phyloP scores from a whole-genome alignment of 2,797 vertebrate species.

The Forpus xanthops region DNA sequence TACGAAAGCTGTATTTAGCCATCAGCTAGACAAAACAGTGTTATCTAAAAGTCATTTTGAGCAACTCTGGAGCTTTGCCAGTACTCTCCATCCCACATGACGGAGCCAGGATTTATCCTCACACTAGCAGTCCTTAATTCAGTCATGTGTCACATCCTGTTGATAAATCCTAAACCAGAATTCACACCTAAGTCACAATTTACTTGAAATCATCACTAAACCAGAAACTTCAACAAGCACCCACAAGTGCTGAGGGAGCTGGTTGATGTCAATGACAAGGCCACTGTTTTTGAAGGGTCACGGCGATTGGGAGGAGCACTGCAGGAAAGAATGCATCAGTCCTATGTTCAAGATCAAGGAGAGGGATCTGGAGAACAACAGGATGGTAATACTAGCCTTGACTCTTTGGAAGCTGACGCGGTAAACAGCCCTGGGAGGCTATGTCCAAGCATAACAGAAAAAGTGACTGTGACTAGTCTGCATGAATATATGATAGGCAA shows the following conservation, averaged over 20 bases:
- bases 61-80: neutral
- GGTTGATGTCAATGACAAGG: neutral
- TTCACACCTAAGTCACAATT: neutral
- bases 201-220: neutral
- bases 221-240: neutral
- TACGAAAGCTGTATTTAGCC: neutral
- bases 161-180: neutral
- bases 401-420: neutral
- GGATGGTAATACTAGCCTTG: neutral
- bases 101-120: neutral
- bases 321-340: neutral
- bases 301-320: neutral
- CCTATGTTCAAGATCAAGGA: neutral
- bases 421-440: neutral
- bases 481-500: neutral
- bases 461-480: neutral
- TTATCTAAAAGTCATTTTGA: neutral
- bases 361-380: neutral
- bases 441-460: neutral
- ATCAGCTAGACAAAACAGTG: neutral
- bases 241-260: neutral
- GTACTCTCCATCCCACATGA: neutral
- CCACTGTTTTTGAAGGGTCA: neutral
- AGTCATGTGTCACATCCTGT: neutral
- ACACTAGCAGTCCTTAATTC: neutral